Percentiles rank a stretch among this genome's conserved stretches.
phyloP scores from a whole-genome alignment of 2,113 vertebrate genomes.

The Eulemur rufifrons region DNA sequence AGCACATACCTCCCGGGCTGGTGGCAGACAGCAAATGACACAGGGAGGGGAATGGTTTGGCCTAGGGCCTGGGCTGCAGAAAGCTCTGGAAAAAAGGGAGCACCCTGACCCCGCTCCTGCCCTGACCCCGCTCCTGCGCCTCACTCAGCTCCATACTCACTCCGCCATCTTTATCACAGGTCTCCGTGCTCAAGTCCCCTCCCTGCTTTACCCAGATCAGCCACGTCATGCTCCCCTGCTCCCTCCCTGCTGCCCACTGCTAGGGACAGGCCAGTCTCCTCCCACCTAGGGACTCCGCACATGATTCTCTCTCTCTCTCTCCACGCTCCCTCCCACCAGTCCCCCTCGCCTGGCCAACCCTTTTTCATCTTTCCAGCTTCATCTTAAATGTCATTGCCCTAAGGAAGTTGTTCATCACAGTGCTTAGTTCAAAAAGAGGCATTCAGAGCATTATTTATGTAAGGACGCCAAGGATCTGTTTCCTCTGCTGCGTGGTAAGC shows the following conservation, averaged over 20 bases:
- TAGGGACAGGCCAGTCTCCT: not conserved
- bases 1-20: fast-evolving
- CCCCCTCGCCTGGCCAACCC: not conserved
- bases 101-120: fast-evolving
- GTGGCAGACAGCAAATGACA: not conserved
- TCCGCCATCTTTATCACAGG: fast-evolving
- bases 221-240: not conserved
- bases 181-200: not conserved
- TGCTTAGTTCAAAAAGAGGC: not conserved
- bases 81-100: not conserved
- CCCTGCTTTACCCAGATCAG: not conserved
- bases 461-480: not conserved
- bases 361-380: not conserved
- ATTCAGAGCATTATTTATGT: not conserved
- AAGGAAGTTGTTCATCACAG: not conserved
- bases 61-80: not conserved
- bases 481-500: not conserved
- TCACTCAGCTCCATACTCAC: fast-evolving
- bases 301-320: not conserved
- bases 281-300: not conserved
- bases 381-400: not conserved
- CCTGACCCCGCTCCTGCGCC: too few species aligned
- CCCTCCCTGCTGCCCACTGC: not conserved
- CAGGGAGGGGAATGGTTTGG: fast-evolving
- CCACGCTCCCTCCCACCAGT: too few species aligned